Percentiles rank a stretch among this genome's conserved stretches.
These are phyloP conservation scores for Mormyrops boulengeri DNA, from an alignment of 2,797 vertebrate genomes.

Conservation along the genomic window DNA sequence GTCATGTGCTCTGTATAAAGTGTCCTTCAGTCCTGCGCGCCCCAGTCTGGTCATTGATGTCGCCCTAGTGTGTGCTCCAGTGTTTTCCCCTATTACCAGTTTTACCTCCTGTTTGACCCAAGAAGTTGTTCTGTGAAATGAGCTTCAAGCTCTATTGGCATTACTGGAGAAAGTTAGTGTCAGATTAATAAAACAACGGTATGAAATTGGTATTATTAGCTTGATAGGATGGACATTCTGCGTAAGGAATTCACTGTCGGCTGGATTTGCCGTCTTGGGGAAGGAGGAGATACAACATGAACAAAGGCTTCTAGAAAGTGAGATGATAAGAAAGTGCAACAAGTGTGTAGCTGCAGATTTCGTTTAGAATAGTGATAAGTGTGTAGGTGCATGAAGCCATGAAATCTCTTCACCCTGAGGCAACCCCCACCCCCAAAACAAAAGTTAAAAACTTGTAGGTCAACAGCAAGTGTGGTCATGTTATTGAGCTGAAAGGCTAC, in stretches of 20 bases:
- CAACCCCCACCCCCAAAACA: not conserved
- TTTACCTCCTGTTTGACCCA: not conserved
- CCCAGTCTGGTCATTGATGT: no score
- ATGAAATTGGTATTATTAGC: not conserved
- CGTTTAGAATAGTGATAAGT: not conserved
- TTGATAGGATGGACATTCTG: not conserved
- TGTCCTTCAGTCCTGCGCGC: no score
- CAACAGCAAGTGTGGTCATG: not conserved
- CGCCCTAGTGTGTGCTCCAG: no score
- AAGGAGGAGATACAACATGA: not conserved
- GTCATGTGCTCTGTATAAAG: no score
- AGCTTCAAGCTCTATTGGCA: not conserved
- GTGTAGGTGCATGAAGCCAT: not conserved
- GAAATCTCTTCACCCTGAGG: not conserved
- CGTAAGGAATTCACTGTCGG: not conserved
- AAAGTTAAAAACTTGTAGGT: not conserved
- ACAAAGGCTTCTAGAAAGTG: not conserved
- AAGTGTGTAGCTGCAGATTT: not conserved
- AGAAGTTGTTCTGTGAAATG: not conserved
- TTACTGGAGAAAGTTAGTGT: not conserved
- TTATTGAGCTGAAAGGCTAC: not conserved
- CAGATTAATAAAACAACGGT: not conserved
- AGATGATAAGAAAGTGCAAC: not conserved
- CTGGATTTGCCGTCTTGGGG: not conserved
- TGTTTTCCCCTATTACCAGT: no score